Evolutionary conservation across 1,140 invertebrate genomes (phyloP).

Genomic region (Cyclargus thomasi): DNA sequence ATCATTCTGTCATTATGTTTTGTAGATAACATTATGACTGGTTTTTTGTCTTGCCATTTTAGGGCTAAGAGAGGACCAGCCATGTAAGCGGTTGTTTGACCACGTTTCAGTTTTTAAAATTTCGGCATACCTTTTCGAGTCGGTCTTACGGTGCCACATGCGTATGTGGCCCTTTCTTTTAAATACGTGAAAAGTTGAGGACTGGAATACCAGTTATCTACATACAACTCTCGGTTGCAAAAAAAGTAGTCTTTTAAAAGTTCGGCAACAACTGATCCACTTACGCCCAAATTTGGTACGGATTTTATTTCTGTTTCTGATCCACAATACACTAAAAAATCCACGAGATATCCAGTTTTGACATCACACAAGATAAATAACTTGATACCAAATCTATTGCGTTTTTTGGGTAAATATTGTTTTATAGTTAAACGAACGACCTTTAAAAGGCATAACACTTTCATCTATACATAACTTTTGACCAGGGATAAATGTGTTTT

Average conservation of each 20-base stretch:
- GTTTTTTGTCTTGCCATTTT: conserved; percentile 35
- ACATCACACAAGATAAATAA: conserved; percentile 40
- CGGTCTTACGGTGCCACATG: not conserved
- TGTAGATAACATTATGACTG: conserved; percentile 28
- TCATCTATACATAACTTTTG: conserved; percentile 37
- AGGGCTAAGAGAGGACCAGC: conserved; percentile 24
- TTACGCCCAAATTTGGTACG: conserved; percentile 26
- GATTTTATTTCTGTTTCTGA: conserved; percentile 24
- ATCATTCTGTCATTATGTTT: conserved; percentile 30
- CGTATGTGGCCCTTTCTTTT: conserved; percentile 20
- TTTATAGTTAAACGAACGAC: conserved; percentile 33
- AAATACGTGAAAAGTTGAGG: conserved; percentile 28
- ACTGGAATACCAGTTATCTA: conserved; percentile 35
- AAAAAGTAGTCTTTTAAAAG: conserved; percentile 26
- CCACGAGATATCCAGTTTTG: conserved; percentile 30
- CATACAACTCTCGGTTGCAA: conserved; percentile 28
- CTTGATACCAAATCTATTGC: conserved; percentile 41
- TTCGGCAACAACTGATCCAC: conserved; percentile 26
- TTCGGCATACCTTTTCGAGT: conserved; percentile 28
- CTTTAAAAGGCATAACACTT: conserved; percentile 41
- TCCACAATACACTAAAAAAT: conserved; percentile 33
- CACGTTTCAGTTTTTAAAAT: conserved; percentile 27
- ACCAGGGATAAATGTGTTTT: conserved; percentile 22
- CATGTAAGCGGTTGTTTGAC: conserved; percentile 19
- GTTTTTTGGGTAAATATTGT: conserved; percentile 43